Evolutionary conservation across 2,113 vertebrate genomes (phyloP), one percentile per base, ranked within the genome.

Genomic region (Xenopus borealis): DNA sequence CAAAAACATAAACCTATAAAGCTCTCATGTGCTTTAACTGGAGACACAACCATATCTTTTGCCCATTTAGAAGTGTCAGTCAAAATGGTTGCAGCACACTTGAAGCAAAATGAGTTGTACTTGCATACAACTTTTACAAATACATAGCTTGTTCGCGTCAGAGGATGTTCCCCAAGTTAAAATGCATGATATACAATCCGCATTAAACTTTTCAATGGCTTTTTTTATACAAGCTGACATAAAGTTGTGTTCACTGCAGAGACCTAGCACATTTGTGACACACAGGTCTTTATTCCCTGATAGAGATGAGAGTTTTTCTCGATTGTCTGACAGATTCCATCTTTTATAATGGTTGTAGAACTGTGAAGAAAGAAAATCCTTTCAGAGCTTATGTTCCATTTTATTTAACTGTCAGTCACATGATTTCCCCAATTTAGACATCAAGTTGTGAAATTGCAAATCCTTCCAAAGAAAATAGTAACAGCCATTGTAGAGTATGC

Each of bases 321-420:
- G 12, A 70, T 70, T 70, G 66, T 63, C 74, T 57, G 74, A 77
- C 74, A 77, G 59, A 70, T 76, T 69, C 73, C 59, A 76, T 77
- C 74, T 70, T 63, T 64, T 77, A 64, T 77, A 77, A 77, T 77
- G 74, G 74, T 77, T 62, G 58, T 70, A 67, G 74, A 70, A 70
- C 70, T 77, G 74, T 77, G 45, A 70, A 77, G 50, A 57, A 74
- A 59, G 45, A 75, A 75, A 69, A 19, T 40, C 59, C 40, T 69
- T 77, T 69, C 47, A 62, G 30, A 57, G 66, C 59, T 57, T 27
- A 50, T 77, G 74, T 77, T 77, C 46, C 27, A 57, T 70, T 77
- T 77, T 64, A 77, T 77, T 77, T 77, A 77, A 68, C 74, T 77
- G 74, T 70, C 67, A 77, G 59, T 76, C 73, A 76, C 66, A 69